phyloP scores from a whole-genome alignment of 2,113 vertebrate species.

The Pteronura brasiliensis region DNA sequence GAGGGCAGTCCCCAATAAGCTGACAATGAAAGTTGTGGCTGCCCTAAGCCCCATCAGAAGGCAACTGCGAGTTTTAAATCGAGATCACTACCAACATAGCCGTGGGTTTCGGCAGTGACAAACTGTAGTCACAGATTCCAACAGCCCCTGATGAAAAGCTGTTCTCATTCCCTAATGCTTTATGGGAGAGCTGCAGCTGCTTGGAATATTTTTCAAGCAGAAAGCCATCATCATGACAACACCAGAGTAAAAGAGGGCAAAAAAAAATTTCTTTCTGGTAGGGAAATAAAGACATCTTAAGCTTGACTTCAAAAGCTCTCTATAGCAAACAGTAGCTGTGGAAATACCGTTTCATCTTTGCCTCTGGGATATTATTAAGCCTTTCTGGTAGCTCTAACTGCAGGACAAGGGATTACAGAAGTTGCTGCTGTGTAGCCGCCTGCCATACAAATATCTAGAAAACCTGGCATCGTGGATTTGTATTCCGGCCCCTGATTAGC shows the following conservation, averaged over 20 bases:
- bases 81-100: slow-evolving; percentile 68
- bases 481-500: slow-evolving; percentile 82
- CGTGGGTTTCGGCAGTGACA: slow-evolving; percentile 78
- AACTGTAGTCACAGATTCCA: slow-evolving; percentile 79
- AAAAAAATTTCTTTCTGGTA: slow-evolving; percentile 83
- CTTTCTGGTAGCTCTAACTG: slow-evolving; percentile 94
- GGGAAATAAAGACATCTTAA: slow-evolving; percentile 99
- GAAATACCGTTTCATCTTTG: slow-evolving; percentile 97
- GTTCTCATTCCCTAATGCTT: slow-evolving; percentile 80
- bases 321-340: slow-evolving; percentile 95
- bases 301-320: slow-evolving; percentile 96
- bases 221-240: slow-evolving; percentile 86
- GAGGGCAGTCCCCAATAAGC: slow-evolving; percentile 43
- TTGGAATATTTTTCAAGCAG: slow-evolving; percentile 86
- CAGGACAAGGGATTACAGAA: slow-evolving; percentile 91
- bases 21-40: slow-evolving; percentile 25
- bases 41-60: slow-evolving; percentile 73
- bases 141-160: slow-evolving; percentile 81
- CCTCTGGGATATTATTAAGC: slow-evolving; percentile 99
- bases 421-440: slow-evolving; percentile 87
- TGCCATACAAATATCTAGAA: slow-evolving; percentile 86
- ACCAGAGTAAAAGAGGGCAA: slow-evolving; percentile 78
- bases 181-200: slow-evolving; percentile 77
- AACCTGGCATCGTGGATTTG: slow-evolving; percentile 82
- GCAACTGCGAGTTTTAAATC: slow-evolving; percentile 72